phyloP scores from a whole-genome alignment of 2,888 invertebrate species.

The Drosophila bunnanda region DNA sequence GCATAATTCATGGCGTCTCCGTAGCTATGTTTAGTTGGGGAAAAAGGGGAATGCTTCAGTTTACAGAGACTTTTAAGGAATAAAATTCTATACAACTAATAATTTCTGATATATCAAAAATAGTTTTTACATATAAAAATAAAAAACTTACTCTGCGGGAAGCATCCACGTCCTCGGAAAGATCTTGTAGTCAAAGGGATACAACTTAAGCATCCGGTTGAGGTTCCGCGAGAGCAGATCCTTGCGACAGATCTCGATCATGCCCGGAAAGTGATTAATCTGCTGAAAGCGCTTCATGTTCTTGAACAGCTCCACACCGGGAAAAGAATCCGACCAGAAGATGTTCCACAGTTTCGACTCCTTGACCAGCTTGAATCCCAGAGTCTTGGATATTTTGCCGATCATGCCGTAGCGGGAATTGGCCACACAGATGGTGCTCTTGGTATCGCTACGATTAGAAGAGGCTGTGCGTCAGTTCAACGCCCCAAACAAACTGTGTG shows the following conservation, averaged over 20 bases:
- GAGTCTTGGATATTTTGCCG: slow-evolving; percentile 79
- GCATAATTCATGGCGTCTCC: slow-evolving; percentile 88
- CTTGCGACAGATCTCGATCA: slow-evolving; percentile 95
- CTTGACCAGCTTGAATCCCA: slow-evolving; percentile 86
- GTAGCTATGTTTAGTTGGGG: slow-evolving; percentile 84
- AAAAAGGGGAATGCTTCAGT: neutral
- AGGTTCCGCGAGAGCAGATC: slow-evolving; percentile 95
- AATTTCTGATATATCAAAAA: neutral
- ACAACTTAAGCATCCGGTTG: slow-evolving; percentile 94
- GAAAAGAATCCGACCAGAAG: slow-evolving; percentile 94
- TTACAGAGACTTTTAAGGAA: neutral
- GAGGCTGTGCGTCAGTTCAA: neutral
- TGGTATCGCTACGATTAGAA: slow-evolving; percentile 59
- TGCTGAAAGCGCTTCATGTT: slow-evolving; percentile 96
- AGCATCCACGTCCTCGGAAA: slow-evolving; percentile 98
- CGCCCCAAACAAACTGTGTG: neutral
- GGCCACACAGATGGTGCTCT: slow-evolving; percentile 81
- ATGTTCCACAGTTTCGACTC: slow-evolving; percentile 95
- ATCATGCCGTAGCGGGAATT: slow-evolving; percentile 82
- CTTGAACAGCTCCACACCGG: slow-evolving; percentile 93
- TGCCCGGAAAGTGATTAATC: slow-evolving; percentile 97
- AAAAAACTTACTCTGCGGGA: slow-evolving; percentile 91
- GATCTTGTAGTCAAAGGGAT: slow-evolving; percentile 95
- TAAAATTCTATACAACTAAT: neutral
- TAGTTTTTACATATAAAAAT: neutral